phyloP scores from a whole-genome alignment of 2,797 vertebrate species.

The Oreochromis mossambicus region DNA sequence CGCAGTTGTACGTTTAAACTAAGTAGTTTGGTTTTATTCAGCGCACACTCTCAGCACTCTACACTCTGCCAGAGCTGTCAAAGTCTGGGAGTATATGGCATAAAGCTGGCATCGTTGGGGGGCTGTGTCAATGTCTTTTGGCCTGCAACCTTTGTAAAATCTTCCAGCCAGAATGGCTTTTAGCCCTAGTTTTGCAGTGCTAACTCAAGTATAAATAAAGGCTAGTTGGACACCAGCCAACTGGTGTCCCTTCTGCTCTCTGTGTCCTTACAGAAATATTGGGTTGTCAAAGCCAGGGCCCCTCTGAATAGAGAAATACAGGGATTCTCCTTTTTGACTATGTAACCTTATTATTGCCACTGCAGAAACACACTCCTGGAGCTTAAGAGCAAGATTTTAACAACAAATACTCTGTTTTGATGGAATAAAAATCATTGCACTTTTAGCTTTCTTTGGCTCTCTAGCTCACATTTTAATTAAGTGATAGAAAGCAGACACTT shows the following conservation, averaged over 20 bases:
- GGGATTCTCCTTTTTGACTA: conserved; percentile 1
- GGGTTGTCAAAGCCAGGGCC: conserved; percentile 13
- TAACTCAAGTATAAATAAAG: conserved; percentile 61
- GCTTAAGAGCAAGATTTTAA: neutral
- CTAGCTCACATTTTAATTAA: neutral
- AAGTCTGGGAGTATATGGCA: conserved; percentile 59
- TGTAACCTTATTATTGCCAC: neutral
- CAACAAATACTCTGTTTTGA: neutral
- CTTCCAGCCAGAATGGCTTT: conserved; percentile 45
- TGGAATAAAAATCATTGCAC: neutral
- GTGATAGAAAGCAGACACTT: neutral
- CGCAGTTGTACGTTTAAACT: conserved; percentile 16
- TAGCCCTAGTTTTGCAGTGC: conserved; percentile 31
- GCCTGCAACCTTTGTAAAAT: conserved; percentile 60
- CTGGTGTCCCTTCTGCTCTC: conserved; percentile 21
- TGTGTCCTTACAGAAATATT: conserved; percentile 28
- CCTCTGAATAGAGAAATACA: conserved; percentile 29
- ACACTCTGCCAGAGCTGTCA: conserved; percentile 64
- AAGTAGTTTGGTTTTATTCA: conserved; percentile 41
- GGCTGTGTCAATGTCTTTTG: conserved; percentile 56
- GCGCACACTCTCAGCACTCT: conserved; percentile 28
- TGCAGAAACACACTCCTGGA: neutral
- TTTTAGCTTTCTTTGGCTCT: neutral
- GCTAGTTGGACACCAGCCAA: conserved; percentile 52
- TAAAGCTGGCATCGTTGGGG: conserved; percentile 60